These are phyloP conservation scores for Sphyrna mokarran DNA, from an alignment of 2,113 vertebrate species.

Conservation along the genomic window DNA sequence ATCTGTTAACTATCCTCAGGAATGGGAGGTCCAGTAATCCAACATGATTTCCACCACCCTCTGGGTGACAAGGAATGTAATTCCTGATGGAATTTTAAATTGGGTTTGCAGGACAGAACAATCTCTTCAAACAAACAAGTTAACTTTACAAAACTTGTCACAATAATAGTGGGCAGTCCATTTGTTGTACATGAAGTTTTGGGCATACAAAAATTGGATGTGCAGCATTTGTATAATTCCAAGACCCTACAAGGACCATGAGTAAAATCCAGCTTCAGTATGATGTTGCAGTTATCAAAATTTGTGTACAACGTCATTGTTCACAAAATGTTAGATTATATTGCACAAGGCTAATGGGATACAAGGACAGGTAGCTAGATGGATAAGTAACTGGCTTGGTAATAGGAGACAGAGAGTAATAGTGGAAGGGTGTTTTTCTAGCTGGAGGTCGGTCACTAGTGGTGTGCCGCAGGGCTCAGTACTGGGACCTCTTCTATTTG, in stretches of 20 bases:
- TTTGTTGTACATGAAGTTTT: not conserved
- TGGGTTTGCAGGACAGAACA: not conserved
- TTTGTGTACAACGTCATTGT: not conserved
- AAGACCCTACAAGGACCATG: not conserved
- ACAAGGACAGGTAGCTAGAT: too few species aligned
- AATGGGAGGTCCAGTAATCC: too few species aligned
- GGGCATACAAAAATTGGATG: not conserved
- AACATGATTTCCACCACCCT: too few species aligned
- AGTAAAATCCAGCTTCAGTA: not conserved
- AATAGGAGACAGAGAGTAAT: too few species aligned
- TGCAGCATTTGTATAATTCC: not conserved
- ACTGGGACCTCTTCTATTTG: too few species aligned
- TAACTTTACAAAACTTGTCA: not conserved
- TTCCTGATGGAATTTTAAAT: not conserved
- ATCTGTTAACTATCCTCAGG: too few species aligned
- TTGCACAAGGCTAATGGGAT: too few species aligned
- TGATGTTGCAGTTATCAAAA: not conserved
- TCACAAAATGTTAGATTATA: not conserved
- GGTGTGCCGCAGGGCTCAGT: too few species aligned
- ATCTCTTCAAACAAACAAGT: not conserved
- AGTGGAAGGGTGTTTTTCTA: too few species aligned
- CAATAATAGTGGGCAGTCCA: too few species aligned
- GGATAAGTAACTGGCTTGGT: too few species aligned
- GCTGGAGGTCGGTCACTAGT: too few species aligned
- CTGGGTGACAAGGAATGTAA: not conserved